phyloP scores from a whole-genome alignment of 2,888 invertebrate genomes.

The Hipparchia semele region DNA sequence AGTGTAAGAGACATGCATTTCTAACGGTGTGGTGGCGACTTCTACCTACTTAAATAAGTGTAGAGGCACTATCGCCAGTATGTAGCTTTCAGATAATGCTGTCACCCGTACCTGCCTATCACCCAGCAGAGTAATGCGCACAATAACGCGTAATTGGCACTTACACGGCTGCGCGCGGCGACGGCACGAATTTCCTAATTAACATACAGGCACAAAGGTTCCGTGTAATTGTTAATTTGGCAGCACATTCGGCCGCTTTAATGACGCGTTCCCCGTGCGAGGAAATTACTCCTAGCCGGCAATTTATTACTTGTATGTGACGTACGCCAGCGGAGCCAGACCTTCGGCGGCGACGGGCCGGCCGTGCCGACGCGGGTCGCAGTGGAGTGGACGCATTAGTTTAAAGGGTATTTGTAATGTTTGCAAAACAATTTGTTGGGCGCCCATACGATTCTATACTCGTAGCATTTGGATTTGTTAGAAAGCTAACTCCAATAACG shows the following conservation, averaged over 20 bases:
- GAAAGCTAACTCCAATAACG: slow-evolving; percentile 45
- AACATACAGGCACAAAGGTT: slow-evolving; percentile 69
- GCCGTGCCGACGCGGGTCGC: slow-evolving; percentile 40
- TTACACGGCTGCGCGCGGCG: slow-evolving; percentile 44
- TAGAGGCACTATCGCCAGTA: neutral
- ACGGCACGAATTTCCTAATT: slow-evolving; percentile 69
- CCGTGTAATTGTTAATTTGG: slow-evolving; percentile 79
- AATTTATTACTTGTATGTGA: slow-evolving; percentile 71
- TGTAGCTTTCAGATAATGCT: neutral
- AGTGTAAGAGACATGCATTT: too few species aligned
- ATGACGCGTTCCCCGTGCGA: slow-evolving; percentile 67
- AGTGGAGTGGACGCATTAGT: slow-evolving; percentile 59
- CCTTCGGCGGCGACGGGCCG: slow-evolving; percentile 35
- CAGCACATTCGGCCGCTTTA: slow-evolving; percentile 72
- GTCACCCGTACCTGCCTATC: slow-evolving; percentile 1
- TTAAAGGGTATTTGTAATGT: slow-evolving; percentile 64
- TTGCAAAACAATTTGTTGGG: slow-evolving; percentile 69
- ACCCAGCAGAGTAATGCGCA: slow-evolving; percentile 26
- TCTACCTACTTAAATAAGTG: too few species aligned
- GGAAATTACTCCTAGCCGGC: slow-evolving; percentile 53
- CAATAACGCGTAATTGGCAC: slow-evolving; percentile 43
- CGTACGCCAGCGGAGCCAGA: slow-evolving; percentile 53
- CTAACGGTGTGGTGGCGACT: too few species aligned
- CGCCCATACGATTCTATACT: slow-evolving; percentile 41
- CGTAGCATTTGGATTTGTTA: slow-evolving; percentile 44